Conservation (phyloP, 2,113 vertebrate species). For the Falco punctatus region DNA sequence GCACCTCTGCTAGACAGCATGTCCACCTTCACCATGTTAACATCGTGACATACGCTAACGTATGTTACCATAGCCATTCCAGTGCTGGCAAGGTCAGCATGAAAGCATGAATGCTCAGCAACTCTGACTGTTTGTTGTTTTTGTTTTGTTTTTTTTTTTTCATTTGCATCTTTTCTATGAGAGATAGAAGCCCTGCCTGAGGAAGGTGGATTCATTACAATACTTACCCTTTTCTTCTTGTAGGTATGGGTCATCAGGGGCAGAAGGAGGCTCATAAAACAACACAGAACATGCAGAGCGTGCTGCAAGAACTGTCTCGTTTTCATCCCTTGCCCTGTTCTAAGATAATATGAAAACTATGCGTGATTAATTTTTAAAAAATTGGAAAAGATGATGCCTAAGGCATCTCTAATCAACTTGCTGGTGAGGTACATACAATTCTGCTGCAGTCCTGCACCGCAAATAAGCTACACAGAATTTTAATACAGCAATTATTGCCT, state of each 20-base stretch:
- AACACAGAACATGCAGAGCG: background rate
- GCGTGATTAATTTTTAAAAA: conserved; percentile 12
- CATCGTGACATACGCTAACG: rapidly evolving
- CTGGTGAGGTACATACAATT: background rate
- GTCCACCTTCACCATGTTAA: background rate
- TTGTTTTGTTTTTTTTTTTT: background rate
- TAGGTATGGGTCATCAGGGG: background rate
- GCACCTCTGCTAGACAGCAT: background rate
- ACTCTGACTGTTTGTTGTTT: background rate
- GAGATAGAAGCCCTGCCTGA: background rate
- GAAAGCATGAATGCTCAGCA: background rate
- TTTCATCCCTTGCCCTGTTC: background rate
- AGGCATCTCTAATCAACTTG: conserved; percentile 35
- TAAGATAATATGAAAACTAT: conserved; percentile 10
- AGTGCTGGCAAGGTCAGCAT: background rate
- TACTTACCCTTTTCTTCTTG: background rate
- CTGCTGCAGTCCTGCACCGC: background rate
- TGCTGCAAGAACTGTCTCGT: background rate
- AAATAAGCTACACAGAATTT: conserved; percentile 40
- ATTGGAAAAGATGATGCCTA: conserved; percentile 27
- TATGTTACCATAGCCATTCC: background rate
- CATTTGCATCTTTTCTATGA: background rate
- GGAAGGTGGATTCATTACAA: background rate
- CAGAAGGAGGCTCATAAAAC: background rate
- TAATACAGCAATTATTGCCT: conserved; percentile 53